Percentiles rank a stretch among this genome's conserved stretches.
phyloP scores from a whole-genome alignment of 2,888 invertebrate species.

The Zygogramma bicolorata region DNA sequence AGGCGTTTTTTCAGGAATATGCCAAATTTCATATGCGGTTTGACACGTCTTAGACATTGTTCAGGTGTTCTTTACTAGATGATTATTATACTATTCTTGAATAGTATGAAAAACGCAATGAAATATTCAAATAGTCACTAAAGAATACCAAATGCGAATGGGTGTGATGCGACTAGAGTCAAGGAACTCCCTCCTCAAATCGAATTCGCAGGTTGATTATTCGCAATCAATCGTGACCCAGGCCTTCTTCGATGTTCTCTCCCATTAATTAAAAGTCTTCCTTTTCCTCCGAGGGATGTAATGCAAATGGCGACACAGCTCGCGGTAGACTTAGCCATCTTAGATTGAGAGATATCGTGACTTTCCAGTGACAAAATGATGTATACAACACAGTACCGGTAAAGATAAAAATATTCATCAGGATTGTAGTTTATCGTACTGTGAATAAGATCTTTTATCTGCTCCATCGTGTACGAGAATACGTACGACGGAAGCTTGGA shows the following conservation, averaged over 20 bases:
- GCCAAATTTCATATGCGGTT: too few species aligned
- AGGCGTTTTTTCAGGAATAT: too few species aligned
- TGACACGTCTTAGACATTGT: too few species aligned
- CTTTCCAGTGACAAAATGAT: conserved; percentile 41
- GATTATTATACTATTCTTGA: too few species aligned
- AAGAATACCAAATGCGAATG: too few species aligned
- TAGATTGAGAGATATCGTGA: conserved; percentile 43
- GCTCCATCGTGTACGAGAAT: not conserved
- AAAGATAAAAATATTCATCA: conserved; percentile 13
- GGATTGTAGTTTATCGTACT: conserved; percentile 17
- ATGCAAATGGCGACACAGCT: conserved; percentile 42
- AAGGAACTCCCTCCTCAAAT: too few species aligned
- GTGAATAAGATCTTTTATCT: not conserved
- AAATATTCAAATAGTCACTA: too few species aligned
- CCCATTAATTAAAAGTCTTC: conserved; percentile 16
- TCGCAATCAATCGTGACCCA: conserved; percentile 16
- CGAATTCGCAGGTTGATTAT: conserved; percentile 5
- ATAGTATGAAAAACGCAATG: too few species aligned
- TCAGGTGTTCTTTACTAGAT: too few species aligned
- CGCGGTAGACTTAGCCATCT: conserved; percentile 41
- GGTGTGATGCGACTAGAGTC: too few species aligned
- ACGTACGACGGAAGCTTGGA: not conserved
- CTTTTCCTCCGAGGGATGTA: conserved; percentile 30
- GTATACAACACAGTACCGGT: conserved; percentile 23
- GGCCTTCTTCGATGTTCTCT: conserved; percentile 2